Base-by-base conservation (phyloP, 2,113 vertebrate species). In the Lasiurus cinereus region DNA sequence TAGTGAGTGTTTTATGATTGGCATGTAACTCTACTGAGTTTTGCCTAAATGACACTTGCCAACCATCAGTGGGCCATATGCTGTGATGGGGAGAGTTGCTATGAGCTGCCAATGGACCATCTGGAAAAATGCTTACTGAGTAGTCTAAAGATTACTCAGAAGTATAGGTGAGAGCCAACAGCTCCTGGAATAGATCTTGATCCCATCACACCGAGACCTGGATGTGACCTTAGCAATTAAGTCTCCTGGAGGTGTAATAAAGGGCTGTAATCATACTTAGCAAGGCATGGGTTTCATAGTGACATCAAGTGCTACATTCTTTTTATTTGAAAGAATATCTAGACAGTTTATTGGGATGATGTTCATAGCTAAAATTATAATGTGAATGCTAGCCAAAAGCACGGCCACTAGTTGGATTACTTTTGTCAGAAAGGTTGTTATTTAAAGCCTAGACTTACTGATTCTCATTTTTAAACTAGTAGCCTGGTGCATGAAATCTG, bases 31-130 rank as follows among this genome's bases (percentile, higher is more conserved):
- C 22, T 67, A 92, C 56, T 96, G 73, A 92, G 54, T 95, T 90
- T 92, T 84, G 36, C 19, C 64, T 88, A 70, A 94, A 83, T 96
- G 93, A 67, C 91, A 95, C 69, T 96, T 92, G 93, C 95, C 94
- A 96, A 33, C 69, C 56, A 76, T 90, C 54, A 77, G 66, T 70
- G 67, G 56, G 92, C 91, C 93, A 77, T 95, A 94, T 96, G 94
- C 29, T 91, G 4, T 84, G 72, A 84, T 91, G 59, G 59, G 66
- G 67, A 74, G 50, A 67, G 16, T 67, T 77, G 72, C 70, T 87
- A 16, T 92, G 59, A 95, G 46, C 70, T 93, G 78, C 76, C 93
- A 84, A 2, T 72, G 0, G 31, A 52, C 91, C 94, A 93, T 94
- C 94, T 94, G 89, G 70, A 91, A 43, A 64, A 85, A 89, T 84